phyloP scores from a whole-genome alignment of 2,797 vertebrate species.

The Anniella stebbinsi region DNA sequence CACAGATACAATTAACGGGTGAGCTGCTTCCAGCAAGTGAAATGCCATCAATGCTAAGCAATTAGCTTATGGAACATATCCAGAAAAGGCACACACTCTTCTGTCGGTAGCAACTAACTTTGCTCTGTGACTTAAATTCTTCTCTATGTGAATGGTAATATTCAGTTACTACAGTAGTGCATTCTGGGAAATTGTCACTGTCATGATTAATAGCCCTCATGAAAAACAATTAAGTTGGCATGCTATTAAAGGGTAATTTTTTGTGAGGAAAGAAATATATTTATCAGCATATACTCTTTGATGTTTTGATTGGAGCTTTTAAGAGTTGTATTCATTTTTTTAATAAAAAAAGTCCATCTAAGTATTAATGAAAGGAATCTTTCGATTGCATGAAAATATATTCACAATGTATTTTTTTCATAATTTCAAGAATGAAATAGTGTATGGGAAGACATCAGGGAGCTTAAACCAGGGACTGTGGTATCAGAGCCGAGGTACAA shows the following conservation, averaged over 20 bases:
- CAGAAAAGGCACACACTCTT: conserved; percentile 64
- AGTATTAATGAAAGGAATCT: neutral
- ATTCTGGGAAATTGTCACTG: conserved; percentile 75
- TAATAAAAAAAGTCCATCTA: conserved; percentile 13
- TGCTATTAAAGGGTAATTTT: conserved; percentile 78
- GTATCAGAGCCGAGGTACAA: neutral
- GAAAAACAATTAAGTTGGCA: conserved; percentile 80
- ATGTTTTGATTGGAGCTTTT: conserved; percentile 63
- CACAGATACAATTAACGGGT: conserved; percentile 68
- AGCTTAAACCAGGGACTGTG: neutral
- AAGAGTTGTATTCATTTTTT: conserved; percentile 17
- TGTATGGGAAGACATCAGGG: no score
- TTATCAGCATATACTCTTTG: conserved; percentile 67
- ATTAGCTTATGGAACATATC: conserved; percentile 77
- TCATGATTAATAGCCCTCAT: conserved; percentile 77
- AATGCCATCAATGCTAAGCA: conserved; percentile 70
- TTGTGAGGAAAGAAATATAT: conserved; percentile 67
- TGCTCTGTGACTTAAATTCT: conserved; percentile 71
- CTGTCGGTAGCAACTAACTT: conserved; percentile 69
- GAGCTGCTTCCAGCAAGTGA: conserved; percentile 71
- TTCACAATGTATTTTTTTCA: neutral
- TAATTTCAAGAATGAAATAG: neutral
- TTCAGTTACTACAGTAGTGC: conserved; percentile 69
- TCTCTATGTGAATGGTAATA: conserved; percentile 71
- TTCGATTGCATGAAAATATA: neutral